These are phyloP conservation scores for Sylvietta virens DNA, from an alignment of 2,113 vertebrate species.

Conservation along the genomic window DNA sequence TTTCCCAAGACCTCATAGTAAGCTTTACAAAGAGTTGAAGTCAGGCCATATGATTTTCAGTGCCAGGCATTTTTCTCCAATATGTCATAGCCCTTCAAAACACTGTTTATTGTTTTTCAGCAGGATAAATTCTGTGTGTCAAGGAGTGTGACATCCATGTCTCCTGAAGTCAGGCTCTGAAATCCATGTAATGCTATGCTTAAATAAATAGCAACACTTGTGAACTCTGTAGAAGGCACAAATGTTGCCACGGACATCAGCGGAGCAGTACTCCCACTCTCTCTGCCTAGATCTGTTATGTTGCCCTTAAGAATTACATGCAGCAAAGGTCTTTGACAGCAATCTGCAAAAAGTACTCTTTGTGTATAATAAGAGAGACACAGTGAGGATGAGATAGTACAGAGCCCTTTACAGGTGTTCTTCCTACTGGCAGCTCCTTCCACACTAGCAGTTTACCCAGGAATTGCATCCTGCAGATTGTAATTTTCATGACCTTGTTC, in stretches of 20 bases:
- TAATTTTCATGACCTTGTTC: background rate
- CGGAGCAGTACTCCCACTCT: background rate
- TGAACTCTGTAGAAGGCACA: background rate
- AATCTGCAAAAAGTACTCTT: background rate
- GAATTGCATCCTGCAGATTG: background rate
- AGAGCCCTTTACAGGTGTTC: conserved; percentile 20
- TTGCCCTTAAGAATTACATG: background rate
- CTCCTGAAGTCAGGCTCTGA: background rate
- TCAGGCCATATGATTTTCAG: background rate
- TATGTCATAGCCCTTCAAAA: background rate
- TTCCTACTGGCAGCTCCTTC: background rate
- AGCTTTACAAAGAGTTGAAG: background rate
- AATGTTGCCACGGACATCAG: background rate
- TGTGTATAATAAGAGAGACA: background rate
- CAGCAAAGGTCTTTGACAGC: background rate
- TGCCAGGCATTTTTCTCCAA: background rate
- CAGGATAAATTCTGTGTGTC: background rate
- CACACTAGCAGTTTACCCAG: background rate
- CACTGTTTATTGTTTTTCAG: background rate
- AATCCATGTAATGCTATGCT: background rate
- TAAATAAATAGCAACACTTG: background rate
- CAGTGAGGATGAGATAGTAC: background rate
- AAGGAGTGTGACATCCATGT: background rate
- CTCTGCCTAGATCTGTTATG: background rate
- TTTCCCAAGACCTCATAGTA: background rate